Percentiles rank a stretch among this genome's conserved stretches.
phyloP scores from a whole-genome alignment of 2,797 vertebrate species.

The Fundulus diaphanus region DNA sequence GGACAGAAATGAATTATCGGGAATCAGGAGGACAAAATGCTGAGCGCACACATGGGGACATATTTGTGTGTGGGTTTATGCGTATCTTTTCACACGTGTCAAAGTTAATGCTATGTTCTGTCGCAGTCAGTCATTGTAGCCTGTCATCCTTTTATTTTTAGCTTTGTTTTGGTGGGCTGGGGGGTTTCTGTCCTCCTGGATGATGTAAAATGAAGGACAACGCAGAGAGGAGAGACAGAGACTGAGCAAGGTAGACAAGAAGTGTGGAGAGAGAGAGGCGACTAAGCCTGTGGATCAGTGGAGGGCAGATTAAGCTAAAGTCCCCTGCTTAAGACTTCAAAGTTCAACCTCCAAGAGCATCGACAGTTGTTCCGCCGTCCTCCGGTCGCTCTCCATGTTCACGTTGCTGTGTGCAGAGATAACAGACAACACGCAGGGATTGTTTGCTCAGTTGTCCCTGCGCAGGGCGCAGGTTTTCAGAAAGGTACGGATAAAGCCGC shows the following conservation, averaged over 20 bases:
- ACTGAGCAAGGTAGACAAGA: constrained; percentile 28
- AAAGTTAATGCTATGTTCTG: constrained; percentile 15
- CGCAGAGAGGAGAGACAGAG: constrained; percentile 9
- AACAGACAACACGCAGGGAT: neutral
- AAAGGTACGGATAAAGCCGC: neutral
- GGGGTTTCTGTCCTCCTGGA: constrained; percentile 40
- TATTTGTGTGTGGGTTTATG: neutral
- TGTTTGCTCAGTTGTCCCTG: neutral
- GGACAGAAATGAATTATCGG: neutral
- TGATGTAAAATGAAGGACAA: constrained; percentile 34
- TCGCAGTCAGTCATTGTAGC: constrained; percentile 15
- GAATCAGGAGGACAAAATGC: neutral
- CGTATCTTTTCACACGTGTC: neutral
- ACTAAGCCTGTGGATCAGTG: constrained; percentile 79
- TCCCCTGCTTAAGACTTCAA: constrained; percentile 82
- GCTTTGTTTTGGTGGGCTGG: constrained; percentile 17
- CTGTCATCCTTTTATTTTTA: constrained; percentile 64
- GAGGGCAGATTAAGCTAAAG: constrained; percentile 80
- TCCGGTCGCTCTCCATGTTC: constrained; percentile 7
- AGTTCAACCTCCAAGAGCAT: constrained; percentile 74
- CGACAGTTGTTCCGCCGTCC: constrained; percentile 60
- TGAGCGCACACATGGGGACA: neutral
- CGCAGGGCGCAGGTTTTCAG: neutral
- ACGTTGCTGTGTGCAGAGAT: neutral
- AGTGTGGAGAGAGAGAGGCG: constrained; percentile 29